Evolutionary conservation across 2,888 invertebrate genomes (phyloP).

Genomic region (Incurvaria masculella): DNA sequence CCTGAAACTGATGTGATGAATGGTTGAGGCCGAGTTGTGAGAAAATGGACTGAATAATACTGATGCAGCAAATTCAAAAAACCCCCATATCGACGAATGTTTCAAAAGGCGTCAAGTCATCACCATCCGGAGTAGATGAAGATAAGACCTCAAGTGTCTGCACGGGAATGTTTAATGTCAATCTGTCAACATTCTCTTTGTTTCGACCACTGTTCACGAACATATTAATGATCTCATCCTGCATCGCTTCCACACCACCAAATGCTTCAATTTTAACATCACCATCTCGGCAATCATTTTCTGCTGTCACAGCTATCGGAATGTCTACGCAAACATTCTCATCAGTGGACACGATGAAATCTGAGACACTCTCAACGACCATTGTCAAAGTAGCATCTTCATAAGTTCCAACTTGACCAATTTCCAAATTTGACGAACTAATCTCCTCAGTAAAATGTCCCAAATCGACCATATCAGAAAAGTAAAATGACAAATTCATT

Average conservation of each 20-base stretch:
- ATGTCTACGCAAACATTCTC: constrained; percentile 30
- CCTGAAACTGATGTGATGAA: too few species aligned
- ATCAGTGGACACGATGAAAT: not conserved
- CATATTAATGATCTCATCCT: too few species aligned
- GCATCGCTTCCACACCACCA: too few species aligned
- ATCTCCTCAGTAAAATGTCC: constrained; percentile 45
- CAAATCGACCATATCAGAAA: constrained; percentile 40
- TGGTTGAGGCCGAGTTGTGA: too few species aligned
- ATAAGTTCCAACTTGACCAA: constrained; percentile 25
- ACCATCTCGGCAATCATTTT: too few species aligned
- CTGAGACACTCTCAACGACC: not conserved
- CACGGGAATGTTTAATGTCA: not conserved
- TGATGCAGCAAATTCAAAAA: constrained; percentile 39
- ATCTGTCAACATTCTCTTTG: too few species aligned
- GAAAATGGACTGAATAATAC: too few species aligned
- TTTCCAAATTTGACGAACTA: constrained; percentile 34
- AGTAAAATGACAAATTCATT: constrained; percentile 29
- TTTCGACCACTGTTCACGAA: too few species aligned
- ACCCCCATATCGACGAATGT: constrained; percentile 54
- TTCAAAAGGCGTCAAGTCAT: constrained; percentile 32
- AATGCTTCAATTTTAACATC: not conserved
- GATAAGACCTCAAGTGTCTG: too few species aligned
- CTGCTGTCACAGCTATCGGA: constrained; percentile 33
- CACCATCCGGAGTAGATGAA: not conserved
- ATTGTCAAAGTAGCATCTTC: constrained; percentile 29